phyloP scores from a whole-genome alignment of 2,888 invertebrate genomes.

The Elegia similella region DNA sequence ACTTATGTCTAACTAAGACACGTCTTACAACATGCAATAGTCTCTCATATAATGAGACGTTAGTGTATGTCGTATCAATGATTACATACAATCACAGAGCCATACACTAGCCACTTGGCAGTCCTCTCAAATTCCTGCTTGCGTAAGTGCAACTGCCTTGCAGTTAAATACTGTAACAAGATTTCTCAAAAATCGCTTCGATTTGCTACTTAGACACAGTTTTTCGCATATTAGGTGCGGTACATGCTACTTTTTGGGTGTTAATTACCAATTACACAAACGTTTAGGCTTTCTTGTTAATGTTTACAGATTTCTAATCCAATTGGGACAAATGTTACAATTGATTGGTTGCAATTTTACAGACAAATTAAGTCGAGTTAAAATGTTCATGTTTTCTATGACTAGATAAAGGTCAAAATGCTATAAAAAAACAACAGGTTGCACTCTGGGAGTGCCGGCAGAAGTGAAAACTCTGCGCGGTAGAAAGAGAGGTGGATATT shows the following conservation, averaged over 20 bases:
- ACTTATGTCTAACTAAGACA: background rate
- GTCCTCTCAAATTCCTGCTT: constrained; percentile 6
- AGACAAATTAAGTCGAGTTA: background rate
- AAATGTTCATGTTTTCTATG: background rate
- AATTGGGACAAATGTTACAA: background rate
- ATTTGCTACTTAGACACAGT: background rate
- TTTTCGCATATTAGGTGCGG: constrained; percentile 3
- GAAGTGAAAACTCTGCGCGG: too few species aligned
- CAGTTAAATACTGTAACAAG: background rate
- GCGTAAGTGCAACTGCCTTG: background rate
- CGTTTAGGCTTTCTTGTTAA: background rate
- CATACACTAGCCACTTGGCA: constrained; percentile 24
- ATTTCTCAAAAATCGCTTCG: constrained; percentile 10
- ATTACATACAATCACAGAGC: constrained; percentile 43
- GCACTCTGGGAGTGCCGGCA: too few species aligned
- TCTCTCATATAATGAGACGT: constrained; percentile 42
- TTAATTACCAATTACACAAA: background rate
- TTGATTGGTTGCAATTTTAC: background rate
- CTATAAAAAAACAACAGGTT: too few species aligned
- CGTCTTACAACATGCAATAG: constrained; percentile 14
- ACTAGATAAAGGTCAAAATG: too few species aligned
- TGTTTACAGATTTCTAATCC: background rate
- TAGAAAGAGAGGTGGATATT: too few species aligned
- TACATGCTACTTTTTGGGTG: background rate
- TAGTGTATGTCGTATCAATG: constrained; percentile 43